Conservation (phyloP, 2,888 invertebrate genomes). For the Dasysyrphus albostriatus region DNA sequence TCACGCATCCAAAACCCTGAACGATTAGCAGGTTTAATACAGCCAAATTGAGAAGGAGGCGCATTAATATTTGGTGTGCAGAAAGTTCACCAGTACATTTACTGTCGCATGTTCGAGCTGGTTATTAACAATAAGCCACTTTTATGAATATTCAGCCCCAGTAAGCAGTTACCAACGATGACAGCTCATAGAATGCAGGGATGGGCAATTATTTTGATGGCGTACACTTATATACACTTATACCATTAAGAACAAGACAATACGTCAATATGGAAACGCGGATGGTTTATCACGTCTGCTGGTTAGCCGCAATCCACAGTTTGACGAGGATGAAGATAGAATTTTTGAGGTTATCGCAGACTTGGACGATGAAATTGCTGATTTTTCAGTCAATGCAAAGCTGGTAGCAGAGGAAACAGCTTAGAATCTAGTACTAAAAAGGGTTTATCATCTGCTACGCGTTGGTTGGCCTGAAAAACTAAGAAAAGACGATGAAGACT, state of each 20-base stretch:
- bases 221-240: no score
- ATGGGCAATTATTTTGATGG: conserved; percentile 5
- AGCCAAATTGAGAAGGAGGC: conserved; percentile 4
- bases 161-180: conserved; percentile 16
- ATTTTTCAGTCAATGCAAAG: conserved; percentile 18
- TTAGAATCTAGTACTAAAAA: no score
- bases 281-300: conserved; percentile 22
- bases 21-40: conserved; percentile 6
- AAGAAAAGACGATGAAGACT: no score
- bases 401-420: no score
- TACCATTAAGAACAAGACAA: no score
- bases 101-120: conserved; percentile 57
- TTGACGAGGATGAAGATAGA: conserved; percentile 26
- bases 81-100: conserved; percentile 58
- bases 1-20: conserved; percentile 67
- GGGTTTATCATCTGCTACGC: no score
- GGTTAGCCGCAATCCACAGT: conserved; percentile 24
- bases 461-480: no score
- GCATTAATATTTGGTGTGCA: conserved; percentile 55
- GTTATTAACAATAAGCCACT: conserved; percentile 18
- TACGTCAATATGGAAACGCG: no score
- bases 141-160: conserved; percentile 19
- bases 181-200: background rate
- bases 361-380: background rate
- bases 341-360: conserved; percentile 9